Base-by-base conservation (phyloP, 2,888 invertebrate species). In the Napeogenes inachia region DNA sequence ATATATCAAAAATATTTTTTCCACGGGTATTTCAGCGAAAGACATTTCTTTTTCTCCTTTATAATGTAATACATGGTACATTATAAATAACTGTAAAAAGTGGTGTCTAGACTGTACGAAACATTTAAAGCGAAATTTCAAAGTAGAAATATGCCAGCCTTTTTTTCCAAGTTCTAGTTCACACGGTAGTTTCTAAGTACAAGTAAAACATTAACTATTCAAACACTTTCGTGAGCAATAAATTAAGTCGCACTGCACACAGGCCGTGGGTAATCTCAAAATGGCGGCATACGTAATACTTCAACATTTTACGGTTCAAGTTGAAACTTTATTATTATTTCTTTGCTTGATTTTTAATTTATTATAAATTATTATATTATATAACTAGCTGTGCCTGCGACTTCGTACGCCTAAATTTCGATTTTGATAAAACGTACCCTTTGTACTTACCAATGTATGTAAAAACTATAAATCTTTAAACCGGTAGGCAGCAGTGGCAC, bases 161-260 rank as follows among this genome's bases (percentile, higher is more conserved):
- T 58, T 58, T 46, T 45, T 42, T 35, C 46, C 33, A 61, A 57
- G 54, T 60, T 45, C 54, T 54, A 73, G 70, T 71, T 66, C 70
- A 73, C 63, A 68, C 69, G 66, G 70, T 67, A 71, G 73, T 70
- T 72, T 70, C 74, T 80, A 79, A 81, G 77, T 78, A 75, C 71
- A 73, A 74, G 75, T 66, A 72, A 76, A 78, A 81, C 83, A 85
- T 87, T 86, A 88, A 87, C 85, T 82, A 88, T 88, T 87, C 85
- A 87, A 85, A 85, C 86, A 84, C 83, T 86, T 87, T 84, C 74
- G 82, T 82, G 74, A 78, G 81, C 76, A 75, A 87, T 89, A 88
- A 88, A 88, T 89, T 87, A 84, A 80, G 76, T 77, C 76, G 71
- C 73, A 67, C 75, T 75, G 74, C 75, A 79, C 78, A 79, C 78